Evolutionary conservation across 1,140 invertebrate species (phyloP).

Genomic region (Microvelia longipes): DNA sequence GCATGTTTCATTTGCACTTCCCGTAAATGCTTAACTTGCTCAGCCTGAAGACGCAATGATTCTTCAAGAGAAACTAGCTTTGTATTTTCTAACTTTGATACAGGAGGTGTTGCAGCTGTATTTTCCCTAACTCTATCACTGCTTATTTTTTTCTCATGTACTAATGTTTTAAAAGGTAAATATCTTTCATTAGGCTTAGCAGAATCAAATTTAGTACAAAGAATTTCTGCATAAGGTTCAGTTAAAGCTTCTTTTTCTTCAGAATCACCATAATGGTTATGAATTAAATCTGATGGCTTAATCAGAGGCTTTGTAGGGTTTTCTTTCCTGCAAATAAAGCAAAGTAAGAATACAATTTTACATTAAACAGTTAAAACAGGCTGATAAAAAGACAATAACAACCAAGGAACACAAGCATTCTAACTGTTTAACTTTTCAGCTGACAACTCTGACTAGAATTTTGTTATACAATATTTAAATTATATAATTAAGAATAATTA

Average conservation of each 20-base stretch:
- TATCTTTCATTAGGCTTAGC: slow-evolving; percentile 30
- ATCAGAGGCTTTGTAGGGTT: slow-evolving; percentile 38
- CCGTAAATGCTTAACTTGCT: slow-evolving; percentile 30
- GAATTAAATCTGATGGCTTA: slow-evolving; percentile 38
- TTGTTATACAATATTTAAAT: too few species aligned
- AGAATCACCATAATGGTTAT: slow-evolving; percentile 34
- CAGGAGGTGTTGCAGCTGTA: slow-evolving; percentile 47
- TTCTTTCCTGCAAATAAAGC: slow-evolving; percentile 28
- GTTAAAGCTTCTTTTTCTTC: slow-evolving; percentile 18
- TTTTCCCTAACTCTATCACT: slow-evolving; percentile 48
- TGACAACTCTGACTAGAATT: too few species aligned
- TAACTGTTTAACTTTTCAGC: too few species aligned
- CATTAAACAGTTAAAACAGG: too few species aligned
- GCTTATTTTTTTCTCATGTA: slow-evolving; percentile 39
- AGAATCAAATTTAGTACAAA: slow-evolving; percentile 40
- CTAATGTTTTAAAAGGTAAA: slow-evolving; percentile 47
- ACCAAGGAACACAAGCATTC: too few species aligned
- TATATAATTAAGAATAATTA: too few species aligned
- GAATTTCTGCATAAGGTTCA: slow-evolving; percentile 35
- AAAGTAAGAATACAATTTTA: too few species aligned
- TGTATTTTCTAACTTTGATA: slow-evolving; percentile 34
- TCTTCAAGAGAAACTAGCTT: slow-evolving; percentile 39
- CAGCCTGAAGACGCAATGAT: slow-evolving; percentile 39
- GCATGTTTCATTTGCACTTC: slow-evolving; percentile 34
- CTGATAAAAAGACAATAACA: too few species aligned